phyloP scores from a whole-genome alignment of 2,113 vertebrate species.

The Calypte anna region DNA sequence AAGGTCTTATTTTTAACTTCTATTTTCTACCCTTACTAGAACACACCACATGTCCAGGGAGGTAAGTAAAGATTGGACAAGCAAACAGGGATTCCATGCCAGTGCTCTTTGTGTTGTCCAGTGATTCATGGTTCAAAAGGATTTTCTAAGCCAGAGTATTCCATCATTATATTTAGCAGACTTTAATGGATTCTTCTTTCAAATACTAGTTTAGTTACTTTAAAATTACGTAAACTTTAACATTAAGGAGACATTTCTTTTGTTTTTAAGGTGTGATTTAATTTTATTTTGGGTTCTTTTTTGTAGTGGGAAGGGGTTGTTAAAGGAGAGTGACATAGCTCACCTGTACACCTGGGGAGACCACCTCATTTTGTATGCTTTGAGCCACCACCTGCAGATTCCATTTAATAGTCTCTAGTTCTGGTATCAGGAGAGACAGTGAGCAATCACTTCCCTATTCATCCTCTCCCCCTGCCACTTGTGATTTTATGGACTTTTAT shows the following conservation, averaged over 20 bases:
- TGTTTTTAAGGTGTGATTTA: not conserved
- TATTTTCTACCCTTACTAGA: not conserved
- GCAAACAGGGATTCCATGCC: not conserved
- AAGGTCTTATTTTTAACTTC: not conserved
- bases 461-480: not conserved
- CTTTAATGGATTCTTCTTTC: not conserved
- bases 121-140: not conserved
- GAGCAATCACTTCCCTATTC: constrained; percentile 15
- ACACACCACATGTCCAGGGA: not conserved
- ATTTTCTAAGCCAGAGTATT: not conserved
- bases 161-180: not conserved
- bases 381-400: not conserved
- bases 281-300: no score
- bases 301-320: accelerated
- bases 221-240: not conserved
- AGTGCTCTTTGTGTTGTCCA: not conserved
- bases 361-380: not conserved
- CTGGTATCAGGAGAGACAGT: not conserved
- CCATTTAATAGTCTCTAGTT: not conserved
- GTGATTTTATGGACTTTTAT: constrained; percentile 29
- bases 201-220: not conserved
- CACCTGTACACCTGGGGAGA: not conserved
- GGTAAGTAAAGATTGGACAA: not conserved
- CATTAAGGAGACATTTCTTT: not conserved
- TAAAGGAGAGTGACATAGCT: not conserved